Base-by-base conservation (phyloP, 1,140 invertebrate species). In the Drosophila gunungcola region DNA sequence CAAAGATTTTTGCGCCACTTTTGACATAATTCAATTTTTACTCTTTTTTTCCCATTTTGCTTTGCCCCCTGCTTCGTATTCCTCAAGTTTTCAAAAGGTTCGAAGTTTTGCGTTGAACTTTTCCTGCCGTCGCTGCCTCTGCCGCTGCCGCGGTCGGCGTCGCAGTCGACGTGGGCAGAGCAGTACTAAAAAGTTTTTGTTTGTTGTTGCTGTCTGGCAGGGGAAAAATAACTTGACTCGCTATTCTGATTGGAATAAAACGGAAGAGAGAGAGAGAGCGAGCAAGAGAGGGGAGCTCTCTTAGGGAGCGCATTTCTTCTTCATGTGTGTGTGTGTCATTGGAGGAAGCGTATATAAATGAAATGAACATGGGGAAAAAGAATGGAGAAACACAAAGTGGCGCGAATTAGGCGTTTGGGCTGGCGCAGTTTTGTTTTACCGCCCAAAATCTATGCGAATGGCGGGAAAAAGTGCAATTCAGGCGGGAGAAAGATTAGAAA, bases 341-440 rank as follows among this genome's bases (percentile, higher is more conserved):
- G 80, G 56, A 73, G 62, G 63, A 67, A 61, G 63, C 53, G 51
- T 64, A 75, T 65, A 73, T 58, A 75, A 74, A 52, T 56, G 67
- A 68, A 76, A 74, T 54, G 74, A 76, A 56, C 56, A 77, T 69
- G 69, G 69, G 78, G 65, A 67, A 88, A 78, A 78, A 77, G 76
- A 61, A 69, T 64, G 64, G 81, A 85, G 78, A 78, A 78, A 69
- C 45, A 82, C 60, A 83, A 85, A 88, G 79, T 89, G 84, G 83
- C 83, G 83, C 80, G 83, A 88, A 88, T 88, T 88, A 78, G 79
- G 75, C 84, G 68, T 83, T 88, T 80, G 53, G 64, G 83, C 81
- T 86, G 84, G 83, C 84, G 83, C 83, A 88, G 65, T 86, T 88
- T 82, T 68, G 80, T 72, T 75, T 88, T 88, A 88, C 72, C 83